These are phyloP conservation scores for Haemorhous mexicanus DNA, from an alignment of 2,113 vertebrate species.

Conservation along the genomic window DNA sequence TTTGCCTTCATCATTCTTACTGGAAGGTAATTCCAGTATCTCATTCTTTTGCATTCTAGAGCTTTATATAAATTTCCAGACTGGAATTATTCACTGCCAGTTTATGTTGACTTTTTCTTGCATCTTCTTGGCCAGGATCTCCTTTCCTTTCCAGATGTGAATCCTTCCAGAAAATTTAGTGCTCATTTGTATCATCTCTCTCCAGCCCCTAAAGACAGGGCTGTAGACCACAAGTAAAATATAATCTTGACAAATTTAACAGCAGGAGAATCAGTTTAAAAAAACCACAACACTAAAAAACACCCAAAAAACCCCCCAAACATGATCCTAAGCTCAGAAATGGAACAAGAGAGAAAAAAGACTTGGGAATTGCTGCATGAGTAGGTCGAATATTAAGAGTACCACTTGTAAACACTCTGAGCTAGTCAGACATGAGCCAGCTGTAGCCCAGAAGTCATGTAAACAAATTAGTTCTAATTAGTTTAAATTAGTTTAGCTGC, in stretches of 20 bases:
- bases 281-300: no score
- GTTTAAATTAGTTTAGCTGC: not conserved
- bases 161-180: not conserved
- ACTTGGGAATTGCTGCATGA: not conserved
- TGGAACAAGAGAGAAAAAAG: not conserved
- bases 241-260: not conserved
- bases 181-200: not conserved
- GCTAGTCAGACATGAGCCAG: not conserved
- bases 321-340: not conserved
- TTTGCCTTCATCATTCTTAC: not conserved
- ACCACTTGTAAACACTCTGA: not conserved
- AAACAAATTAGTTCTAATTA: not conserved
- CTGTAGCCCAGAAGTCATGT: not conserved
- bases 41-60: not conserved
- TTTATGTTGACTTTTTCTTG: not conserved
- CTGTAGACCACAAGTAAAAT: not conserved
- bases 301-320: fast-evolving
- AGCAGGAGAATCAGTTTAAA: not conserved
- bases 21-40: not conserved
- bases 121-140: not conserved
- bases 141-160: not conserved
- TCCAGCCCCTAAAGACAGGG: not conserved
- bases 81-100: not conserved
- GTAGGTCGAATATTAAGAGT: not conserved
- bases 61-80: not conserved